Evolutionary conservation across 2,113 vertebrate species (phyloP).

Genomic region (Platysteira castanea): DNA sequence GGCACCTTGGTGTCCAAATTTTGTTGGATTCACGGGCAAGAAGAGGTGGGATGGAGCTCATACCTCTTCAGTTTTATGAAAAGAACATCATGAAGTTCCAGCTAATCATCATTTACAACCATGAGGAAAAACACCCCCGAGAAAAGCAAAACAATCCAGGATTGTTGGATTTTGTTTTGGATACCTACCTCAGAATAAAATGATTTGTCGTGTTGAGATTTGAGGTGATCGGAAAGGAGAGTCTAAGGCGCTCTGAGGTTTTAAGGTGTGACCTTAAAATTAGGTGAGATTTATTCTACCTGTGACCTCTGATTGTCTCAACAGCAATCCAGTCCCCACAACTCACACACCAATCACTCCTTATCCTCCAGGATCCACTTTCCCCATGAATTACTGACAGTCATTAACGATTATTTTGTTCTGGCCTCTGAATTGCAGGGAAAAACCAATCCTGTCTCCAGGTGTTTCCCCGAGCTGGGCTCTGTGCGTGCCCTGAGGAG

Average conservation of each 20-base stretch:
- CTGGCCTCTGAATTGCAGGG: background rate
- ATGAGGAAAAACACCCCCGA: background rate
- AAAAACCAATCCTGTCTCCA: accelerated
- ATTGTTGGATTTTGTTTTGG: too few relatives aligned
- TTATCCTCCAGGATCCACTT: background rate
- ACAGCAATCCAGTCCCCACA: background rate
- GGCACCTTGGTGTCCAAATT: too few relatives aligned
- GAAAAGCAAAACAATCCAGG: background rate
- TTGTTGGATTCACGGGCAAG: background rate
- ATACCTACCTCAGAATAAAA: background rate
- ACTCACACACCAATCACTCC: background rate
- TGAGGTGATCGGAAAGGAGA: background rate
- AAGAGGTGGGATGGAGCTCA: background rate
- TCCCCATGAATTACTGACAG: background rate
- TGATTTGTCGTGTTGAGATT: background rate
- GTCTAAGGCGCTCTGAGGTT: background rate
- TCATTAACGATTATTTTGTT: background rate
- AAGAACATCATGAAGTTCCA: background rate
- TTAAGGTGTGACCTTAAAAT: background rate
- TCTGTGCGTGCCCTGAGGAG: background rate
- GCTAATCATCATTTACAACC: background rate
- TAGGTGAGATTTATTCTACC: background rate
- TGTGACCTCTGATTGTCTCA: background rate
- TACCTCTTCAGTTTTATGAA: accelerated
- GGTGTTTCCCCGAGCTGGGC: accelerated